Percentiles rank a stretch among this genome's conserved stretches.
phyloP scores from a whole-genome alignment of 2,113 vertebrate genomes.

The Tupaia chinensis region DNA sequence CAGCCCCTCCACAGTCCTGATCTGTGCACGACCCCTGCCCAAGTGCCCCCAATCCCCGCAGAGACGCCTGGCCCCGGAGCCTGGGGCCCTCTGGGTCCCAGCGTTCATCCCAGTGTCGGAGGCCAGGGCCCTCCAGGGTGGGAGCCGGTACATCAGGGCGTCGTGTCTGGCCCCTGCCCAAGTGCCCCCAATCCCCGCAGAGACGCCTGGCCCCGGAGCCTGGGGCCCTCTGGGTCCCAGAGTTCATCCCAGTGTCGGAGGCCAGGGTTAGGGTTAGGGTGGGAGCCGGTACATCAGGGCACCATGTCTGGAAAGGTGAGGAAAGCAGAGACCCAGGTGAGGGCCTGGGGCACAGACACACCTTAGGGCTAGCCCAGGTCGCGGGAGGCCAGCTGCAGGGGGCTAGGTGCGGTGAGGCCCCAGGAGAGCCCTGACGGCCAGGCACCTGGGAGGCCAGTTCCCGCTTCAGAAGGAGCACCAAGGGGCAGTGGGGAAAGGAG shows the following conservation, averaged over 20 bases:
- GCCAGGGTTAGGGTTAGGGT: no score
- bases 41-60: accelerated
- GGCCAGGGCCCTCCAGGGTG: background rate
- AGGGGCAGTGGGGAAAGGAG: no score
- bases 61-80: background rate
- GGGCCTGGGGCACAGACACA: background rate
- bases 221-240: background rate
- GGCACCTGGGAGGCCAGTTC: accelerated
- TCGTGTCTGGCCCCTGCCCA: background rate
- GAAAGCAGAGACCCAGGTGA: no score
- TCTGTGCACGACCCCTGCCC: background rate
- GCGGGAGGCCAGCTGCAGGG: accelerated
- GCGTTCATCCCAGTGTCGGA: no score
- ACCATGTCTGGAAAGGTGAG: accelerated
- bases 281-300: no score
- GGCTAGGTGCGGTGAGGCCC: accelerated
- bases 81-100: background rate
- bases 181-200: accelerated
- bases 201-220: background rate
- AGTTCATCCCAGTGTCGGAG: no score
- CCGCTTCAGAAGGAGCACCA: no score
- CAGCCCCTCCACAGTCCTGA: no score
- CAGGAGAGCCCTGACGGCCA: accelerated
- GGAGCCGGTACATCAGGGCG: no score
- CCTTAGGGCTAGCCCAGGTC: accelerated